Conservation (phyloP, 2,888 invertebrate species). For the Drosophila affinis region DNA sequence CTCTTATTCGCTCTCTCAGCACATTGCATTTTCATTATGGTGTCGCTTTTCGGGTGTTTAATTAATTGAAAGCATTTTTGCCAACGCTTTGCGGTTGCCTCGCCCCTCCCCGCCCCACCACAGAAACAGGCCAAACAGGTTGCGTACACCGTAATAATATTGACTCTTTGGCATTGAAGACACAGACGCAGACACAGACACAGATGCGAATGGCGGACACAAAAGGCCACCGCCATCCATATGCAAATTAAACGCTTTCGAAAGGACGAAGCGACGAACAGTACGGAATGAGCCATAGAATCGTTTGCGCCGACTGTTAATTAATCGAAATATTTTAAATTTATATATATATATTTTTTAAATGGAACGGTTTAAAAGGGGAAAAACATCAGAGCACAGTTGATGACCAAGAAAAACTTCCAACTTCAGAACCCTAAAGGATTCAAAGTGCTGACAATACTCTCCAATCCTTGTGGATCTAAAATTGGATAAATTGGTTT, state of each 20-base stretch:
- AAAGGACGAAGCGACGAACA: slow-evolving; percentile 25
- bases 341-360: not conserved
- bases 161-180: slow-evolving; percentile 62
- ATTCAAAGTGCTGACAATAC: not conserved
- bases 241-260: slow-evolving; percentile 32
- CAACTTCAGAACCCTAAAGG: no score
- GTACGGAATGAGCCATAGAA: slow-evolving; percentile 31
- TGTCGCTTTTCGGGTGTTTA: slow-evolving; percentile 69
- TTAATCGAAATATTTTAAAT: slow-evolving; percentile 51
- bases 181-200: slow-evolving; percentile 18
- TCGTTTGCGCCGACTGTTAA: slow-evolving; percentile 38
- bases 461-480: no score
- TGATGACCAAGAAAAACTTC: no score
- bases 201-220: slow-evolving; percentile 10
- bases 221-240: slow-evolving; percentile 23
- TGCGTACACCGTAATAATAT: slow-evolving; percentile 60
- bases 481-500: no score
- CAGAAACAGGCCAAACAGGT: not conserved
- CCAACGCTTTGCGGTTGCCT: slow-evolving; percentile 57
- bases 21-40: slow-evolving; percentile 51
- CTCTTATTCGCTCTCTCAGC: slow-evolving; percentile 33
- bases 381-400: no score
- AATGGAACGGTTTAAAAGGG: no score
- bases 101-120: not conserved
- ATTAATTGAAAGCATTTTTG: slow-evolving; percentile 77